Evolutionary conservation across 2,888 invertebrate genomes (phyloP).

Genomic region (Metacarcinus magister): DNA sequence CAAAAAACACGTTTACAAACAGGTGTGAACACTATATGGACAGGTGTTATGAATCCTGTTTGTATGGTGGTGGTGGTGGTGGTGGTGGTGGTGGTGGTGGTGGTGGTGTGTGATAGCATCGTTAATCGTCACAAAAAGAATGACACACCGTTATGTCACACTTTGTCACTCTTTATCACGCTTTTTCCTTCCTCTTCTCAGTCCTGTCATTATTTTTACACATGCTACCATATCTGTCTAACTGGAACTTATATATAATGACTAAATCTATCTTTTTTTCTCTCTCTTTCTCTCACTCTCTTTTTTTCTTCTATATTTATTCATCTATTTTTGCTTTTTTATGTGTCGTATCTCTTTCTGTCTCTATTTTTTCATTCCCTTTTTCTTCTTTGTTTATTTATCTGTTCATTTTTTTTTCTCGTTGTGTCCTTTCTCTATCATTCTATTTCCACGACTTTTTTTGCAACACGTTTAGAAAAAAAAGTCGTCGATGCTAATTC

Average conservation of each 20-base stretch:
- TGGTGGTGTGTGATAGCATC: not conserved
- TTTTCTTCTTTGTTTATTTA: too few relatives aligned
- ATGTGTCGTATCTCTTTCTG: too few relatives aligned
- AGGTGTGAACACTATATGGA: not conserved
- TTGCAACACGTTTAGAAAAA: too few relatives aligned
- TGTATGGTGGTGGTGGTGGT: not conserved
- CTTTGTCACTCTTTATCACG: not conserved
- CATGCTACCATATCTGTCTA: not conserved
- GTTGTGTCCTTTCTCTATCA: too few relatives aligned
- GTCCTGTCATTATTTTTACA: not conserved
- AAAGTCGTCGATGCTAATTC: too few relatives aligned
- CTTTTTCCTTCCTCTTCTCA: not conserved
- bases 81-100: constrained; percentile 34
- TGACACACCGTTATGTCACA: not conserved
- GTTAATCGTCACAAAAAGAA: not conserved
- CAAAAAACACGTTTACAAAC: not conserved
- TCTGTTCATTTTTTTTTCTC: too few relatives aligned
- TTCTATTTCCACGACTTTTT: too few relatives aligned
- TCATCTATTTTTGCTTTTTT: too few relatives aligned
- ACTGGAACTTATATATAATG: not conserved
- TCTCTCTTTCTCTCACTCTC: too few relatives aligned
- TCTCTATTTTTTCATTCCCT: too few relatives aligned
- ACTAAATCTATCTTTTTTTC: too few relatives aligned
- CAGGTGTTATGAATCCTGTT: not conserved
- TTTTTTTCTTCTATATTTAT: too few relatives aligned